Evolutionary conservation across 1,140 invertebrate species (phyloP).

Genomic region (Ptiloglossa arizonensis): DNA sequence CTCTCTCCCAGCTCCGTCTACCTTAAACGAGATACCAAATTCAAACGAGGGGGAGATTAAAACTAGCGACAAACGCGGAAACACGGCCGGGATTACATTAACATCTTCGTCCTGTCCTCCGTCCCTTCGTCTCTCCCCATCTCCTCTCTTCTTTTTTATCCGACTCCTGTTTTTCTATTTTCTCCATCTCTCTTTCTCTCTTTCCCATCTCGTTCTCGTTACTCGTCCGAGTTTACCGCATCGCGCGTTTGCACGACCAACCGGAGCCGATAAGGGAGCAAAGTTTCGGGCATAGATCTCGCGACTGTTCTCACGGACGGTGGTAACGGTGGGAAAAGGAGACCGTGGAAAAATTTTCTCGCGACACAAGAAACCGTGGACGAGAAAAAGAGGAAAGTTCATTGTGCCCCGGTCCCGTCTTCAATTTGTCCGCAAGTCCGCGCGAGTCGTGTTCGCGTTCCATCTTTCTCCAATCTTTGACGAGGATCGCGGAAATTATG

Average conservation of each 20-base stretch:
- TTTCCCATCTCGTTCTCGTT: slow-evolving; percentile 29
- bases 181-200: background rate
- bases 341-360: slow-evolving; percentile 19
- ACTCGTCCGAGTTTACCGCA: slow-evolving; percentile 53
- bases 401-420: slow-evolving; percentile 1
- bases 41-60: slow-evolving; percentile 57
- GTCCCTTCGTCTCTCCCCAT: background rate
- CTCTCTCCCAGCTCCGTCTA: slow-evolving; percentile 12
- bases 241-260: slow-evolving; percentile 33
- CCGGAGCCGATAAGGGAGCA: slow-evolving; percentile 54
- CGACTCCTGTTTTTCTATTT: background rate
- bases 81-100: slow-evolving; percentile 40
- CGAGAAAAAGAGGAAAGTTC: slow-evolving; percentile 32
- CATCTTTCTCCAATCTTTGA: slow-evolving; percentile 39
- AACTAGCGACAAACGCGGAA: slow-evolving; percentile 64
- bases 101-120: slow-evolving; percentile 9
- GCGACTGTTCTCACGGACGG: slow-evolving; percentile 3
- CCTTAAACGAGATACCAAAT: slow-evolving; percentile 52
- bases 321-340: slow-evolving; percentile 17
- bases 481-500: slow-evolving; percentile 64
- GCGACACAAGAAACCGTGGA: background rate
- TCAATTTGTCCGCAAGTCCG: slow-evolving; percentile 41
- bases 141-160: background rate
- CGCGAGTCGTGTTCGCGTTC: background rate
- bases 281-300: slow-evolving; percentile 58